Percentiles rank a stretch among this genome's conserved stretches.
These are phyloP conservation scores for Coremacera marginata DNA, from an alignment of 2,888 invertebrate species.

Conservation along the genomic window DNA sequence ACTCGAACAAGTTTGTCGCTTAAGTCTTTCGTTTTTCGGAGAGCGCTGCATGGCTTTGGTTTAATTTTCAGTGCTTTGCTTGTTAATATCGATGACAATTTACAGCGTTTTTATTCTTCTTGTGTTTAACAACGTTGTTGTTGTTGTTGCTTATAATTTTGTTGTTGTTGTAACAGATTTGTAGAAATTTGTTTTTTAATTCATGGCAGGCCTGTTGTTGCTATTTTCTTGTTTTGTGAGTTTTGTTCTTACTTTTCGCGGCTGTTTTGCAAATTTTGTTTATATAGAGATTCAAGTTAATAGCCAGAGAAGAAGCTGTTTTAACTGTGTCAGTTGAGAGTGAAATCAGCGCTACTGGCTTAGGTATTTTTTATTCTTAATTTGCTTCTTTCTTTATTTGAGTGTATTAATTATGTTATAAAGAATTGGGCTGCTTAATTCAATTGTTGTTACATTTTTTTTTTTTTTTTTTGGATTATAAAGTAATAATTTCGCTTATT, in stretches of 20 bases:
- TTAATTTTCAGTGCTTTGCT: not conserved
- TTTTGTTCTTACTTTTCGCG: not conserved
- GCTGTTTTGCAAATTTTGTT: not conserved
- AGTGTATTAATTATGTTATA: not conserved
- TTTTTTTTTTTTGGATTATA: too few relatives aligned
- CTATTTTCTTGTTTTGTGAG: too few relatives aligned
- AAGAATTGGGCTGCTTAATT: too few relatives aligned
- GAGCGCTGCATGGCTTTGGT: not conserved
- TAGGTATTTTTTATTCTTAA: not conserved
- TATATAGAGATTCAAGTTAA: not conserved
- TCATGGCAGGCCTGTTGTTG: too few relatives aligned
- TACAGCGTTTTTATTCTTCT: not conserved
- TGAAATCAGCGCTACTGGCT: not conserved
- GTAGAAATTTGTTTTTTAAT: too few relatives aligned
- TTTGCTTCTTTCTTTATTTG: not conserved
- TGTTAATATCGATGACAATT: not conserved
- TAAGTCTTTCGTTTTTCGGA: slow-evolving; percentile 17
- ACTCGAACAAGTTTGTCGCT: not conserved
- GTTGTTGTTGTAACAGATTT: not conserved
- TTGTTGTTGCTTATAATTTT: not conserved
- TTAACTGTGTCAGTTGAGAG: not conserved
- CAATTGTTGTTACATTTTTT: too few relatives aligned
- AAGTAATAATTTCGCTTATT: too few relatives aligned
- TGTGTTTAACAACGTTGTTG: not conserved
- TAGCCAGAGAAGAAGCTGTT: not conserved